Evolutionary conservation across 2,888 invertebrate species (phyloP), one percentile per base, ranked within the genome.

Genomic region (Keiferia lycopersicella): DNA sequence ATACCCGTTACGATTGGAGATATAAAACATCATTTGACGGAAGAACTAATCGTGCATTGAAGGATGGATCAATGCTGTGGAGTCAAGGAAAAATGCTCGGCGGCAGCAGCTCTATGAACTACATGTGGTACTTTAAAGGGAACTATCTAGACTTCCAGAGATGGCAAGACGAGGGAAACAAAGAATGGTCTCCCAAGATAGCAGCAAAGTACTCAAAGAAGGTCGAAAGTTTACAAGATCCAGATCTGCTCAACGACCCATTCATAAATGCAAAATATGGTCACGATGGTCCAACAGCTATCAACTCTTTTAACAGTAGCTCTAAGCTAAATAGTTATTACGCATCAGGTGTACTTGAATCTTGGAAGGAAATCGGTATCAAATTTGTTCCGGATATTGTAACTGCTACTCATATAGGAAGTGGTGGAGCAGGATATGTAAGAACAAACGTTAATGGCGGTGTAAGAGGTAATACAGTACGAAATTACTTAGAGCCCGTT

Each of bases 1-100:
- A 94, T 73, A 88, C 78, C 8, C 64, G 70, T 75, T 84, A 96
- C 64, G 97, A 97, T 79, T 97, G 97, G 97, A 93, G 95, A 76
- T 97, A 97, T 80, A 94, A 95, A 79, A 96, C 96, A 0, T 95
- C 96, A 74, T 95, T 96, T 0, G 94, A 95, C 77, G 94, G 94
- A 26, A 93, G 91, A 58, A 92, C 93, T 0, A 96, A 96, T 78
- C 86, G 95, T 74, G 96, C 95, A 93, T 85, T 83, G 48, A 73
- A 77, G 65, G 75, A 80, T 61, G 74, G 79, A 63, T 67, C 78
- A 58, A 79, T 85, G 8, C 70, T 68, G 3, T 94, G 93, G 94
- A 91, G 94, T 8, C 85, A 94, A 64, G 95, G 95, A 0, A 95
- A 94, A 78, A 87, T 93, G 79, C 79, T 94, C 62, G 94, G 94